phyloP scores from a whole-genome alignment of 2,888 invertebrate species.

The Lithophane socia region DNA sequence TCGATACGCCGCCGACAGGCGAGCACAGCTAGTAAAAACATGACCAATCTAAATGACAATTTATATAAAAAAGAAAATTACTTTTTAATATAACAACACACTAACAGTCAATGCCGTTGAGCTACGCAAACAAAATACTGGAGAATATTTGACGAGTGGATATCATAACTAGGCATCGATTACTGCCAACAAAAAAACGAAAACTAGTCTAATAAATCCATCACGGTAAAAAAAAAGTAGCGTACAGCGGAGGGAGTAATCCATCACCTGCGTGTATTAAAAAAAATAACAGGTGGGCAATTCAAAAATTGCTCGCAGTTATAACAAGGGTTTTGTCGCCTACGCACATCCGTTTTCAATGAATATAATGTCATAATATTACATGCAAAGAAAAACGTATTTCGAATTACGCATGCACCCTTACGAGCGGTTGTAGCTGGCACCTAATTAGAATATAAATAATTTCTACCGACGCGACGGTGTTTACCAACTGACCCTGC shows the following conservation, averaged over 20 bases:
- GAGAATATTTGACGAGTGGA: constrained; percentile 37
- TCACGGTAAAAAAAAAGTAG: constrained; percentile 41
- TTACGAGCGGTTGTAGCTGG: constrained; percentile 79
- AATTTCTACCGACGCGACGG: constrained; percentile 78
- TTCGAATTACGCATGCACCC: constrained; percentile 87
- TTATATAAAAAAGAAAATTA: constrained; percentile 67
- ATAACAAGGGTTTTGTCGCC: constrained; percentile 66
- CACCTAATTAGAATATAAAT: constrained; percentile 88
- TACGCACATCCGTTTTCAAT: constrained; percentile 73
- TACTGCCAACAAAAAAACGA: constrained; percentile 33
- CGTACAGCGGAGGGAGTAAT: constrained; percentile 55
- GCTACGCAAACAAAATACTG: constrained; percentile 40
- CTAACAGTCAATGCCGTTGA: constrained; percentile 36
- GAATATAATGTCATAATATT: constrained; percentile 83
- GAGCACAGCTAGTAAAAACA: constrained; percentile 73
- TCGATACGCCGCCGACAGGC: constrained; percentile 73
- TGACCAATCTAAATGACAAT: constrained; percentile 75
- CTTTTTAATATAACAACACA: constrained; percentile 61
- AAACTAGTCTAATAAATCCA: constrained; percentile 54
- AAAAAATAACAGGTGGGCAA: constrained; percentile 47
- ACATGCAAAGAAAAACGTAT: constrained; percentile 78
- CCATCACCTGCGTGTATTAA: constrained; percentile 63
- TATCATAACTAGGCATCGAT: constrained; percentile 45
- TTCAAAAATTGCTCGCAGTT: constrained; percentile 42
- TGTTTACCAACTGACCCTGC: constrained; percentile 85